Evolutionary conservation across 2,797 vertebrate species (phyloP).

Genomic region (Pseudochaenichthys georgianus): DNA sequence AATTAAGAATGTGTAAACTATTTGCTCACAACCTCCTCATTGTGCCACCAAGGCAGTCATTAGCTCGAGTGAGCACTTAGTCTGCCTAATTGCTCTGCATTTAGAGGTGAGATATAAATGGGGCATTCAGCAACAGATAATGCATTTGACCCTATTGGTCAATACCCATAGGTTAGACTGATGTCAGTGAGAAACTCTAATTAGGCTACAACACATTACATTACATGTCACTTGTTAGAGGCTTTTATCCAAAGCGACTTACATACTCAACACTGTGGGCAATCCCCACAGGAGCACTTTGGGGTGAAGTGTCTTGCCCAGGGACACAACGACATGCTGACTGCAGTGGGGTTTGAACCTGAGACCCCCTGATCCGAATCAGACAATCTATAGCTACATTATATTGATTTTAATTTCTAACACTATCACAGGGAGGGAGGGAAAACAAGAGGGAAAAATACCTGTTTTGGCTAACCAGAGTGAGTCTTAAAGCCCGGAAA

Average conservation of each 20-base stretch:
- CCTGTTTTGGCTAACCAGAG: no score
- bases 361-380: no score
- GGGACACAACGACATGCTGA: no score
- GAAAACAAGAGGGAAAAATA: background rate
- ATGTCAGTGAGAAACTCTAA: slow-evolving; percentile 79
- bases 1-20: slow-evolving; percentile 20
- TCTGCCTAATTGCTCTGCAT: slow-evolving; percentile 66
- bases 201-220: slow-evolving; percentile 64
- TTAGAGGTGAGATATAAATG: slow-evolving; percentile 73
- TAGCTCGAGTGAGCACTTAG: slow-evolving; percentile 54
- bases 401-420: slow-evolving; percentile 4
- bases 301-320: no score
- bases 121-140: slow-evolving; percentile 69
- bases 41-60: slow-evolving; percentile 36
- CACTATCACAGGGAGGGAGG: slow-evolving; percentile 40
- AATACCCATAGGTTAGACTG: slow-evolving; percentile 77
- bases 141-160: slow-evolving; percentile 75
- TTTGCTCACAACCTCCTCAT: background rate
- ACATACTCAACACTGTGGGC: no score
- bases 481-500: no score
- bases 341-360: no score
- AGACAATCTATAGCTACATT: slow-evolving; percentile 63
- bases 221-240: no score
- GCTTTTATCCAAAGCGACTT: no score
- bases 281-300: no score